Percentiles rank a stretch among this genome's conserved stretches.
Evolutionary conservation across 2,797 vertebrate genomes (phyloP).

Genomic region (Halcyon chelicuti): DNA sequence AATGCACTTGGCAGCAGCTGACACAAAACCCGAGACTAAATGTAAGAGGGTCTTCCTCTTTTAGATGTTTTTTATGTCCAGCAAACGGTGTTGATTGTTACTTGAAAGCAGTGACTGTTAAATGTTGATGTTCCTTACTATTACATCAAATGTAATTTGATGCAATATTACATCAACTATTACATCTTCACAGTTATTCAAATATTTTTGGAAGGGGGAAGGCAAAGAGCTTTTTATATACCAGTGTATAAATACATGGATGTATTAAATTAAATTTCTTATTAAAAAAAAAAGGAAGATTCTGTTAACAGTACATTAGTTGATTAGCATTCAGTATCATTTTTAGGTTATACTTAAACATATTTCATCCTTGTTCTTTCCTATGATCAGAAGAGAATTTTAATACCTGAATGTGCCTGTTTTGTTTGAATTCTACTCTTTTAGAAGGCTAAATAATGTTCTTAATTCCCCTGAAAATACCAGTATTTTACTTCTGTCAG

Average conservation of each 20-base stretch:
- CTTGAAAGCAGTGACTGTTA: neutral
- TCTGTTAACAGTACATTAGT: neutral
- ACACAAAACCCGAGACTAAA: neutral
- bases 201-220: neutral
- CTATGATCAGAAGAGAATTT: neutral
- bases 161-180: no score
- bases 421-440: neutral
- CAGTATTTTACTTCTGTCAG: neutral
- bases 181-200: conserved; percentile 18
- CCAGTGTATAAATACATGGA: neutral
- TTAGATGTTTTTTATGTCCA: neutral
- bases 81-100: neutral
- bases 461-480: neutral
- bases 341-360: neutral
- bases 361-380: conserved; percentile 8
- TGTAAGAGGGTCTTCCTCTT: neutral
- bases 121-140: neutral
- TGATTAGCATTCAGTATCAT: neutral
- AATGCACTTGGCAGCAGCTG: neutral
- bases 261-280: neutral
- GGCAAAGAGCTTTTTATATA: neutral
- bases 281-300: neutral
- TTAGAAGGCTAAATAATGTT: neutral
- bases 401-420: neutral
- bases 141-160: neutral